Evolutionary conservation across 2,888 invertebrate genomes (phyloP), one percentile per base, ranked within the genome.

Genomic region (Tiliacea citrago): DNA sequence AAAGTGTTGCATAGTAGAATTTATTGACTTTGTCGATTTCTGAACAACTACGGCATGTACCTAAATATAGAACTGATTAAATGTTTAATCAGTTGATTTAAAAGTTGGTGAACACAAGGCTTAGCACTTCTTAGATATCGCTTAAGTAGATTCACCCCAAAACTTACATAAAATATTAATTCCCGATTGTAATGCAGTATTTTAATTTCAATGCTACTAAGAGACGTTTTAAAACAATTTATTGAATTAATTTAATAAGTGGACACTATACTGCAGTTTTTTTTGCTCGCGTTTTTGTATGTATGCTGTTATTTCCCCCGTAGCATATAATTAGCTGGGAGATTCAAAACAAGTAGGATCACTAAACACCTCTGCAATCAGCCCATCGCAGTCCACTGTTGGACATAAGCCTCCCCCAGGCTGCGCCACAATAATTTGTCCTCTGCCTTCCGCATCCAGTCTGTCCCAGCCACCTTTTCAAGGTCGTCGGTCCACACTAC

Each of bases 1-100:
- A 81, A 80, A 80, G 67, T 71, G 16, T 39, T 62, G 42, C n/a
- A 18, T 67, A 7, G 7, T 45, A 39, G 8, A 47, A 16, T 53
- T 51, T 5, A 53, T 53, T 24, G 29, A 16, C 35, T 51, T 39
- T 51, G 35, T 60, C 45, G n/a, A 35, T 67, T 24, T 45, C 42
- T 61, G 29, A 29, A 10, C 12, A 12, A 7, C n/a, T 24, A 2
- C 39, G 29, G 29, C 29, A 1, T 29, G 29, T 29, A 3, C 29
- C 29, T 29, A 29, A 29, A 29, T 29, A 29, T 29, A 29, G 29
- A 29, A 29, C 29, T 3, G 3, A 1, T 29, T 29, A 29, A 29
- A 29, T 29, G 3, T 29, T 29, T 29, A 29, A 29, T 29, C 29
- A 29, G 29, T 29, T 29, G 29, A 29, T 29, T 29, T 29, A 29